A percentile compares a stretch with the other conserved stretches of the same genome.
These are phyloP conservation scores for Pelvicachromis taeniatus DNA, from an alignment of 2,113 vertebrate species.

Conservation along the genomic window DNA sequence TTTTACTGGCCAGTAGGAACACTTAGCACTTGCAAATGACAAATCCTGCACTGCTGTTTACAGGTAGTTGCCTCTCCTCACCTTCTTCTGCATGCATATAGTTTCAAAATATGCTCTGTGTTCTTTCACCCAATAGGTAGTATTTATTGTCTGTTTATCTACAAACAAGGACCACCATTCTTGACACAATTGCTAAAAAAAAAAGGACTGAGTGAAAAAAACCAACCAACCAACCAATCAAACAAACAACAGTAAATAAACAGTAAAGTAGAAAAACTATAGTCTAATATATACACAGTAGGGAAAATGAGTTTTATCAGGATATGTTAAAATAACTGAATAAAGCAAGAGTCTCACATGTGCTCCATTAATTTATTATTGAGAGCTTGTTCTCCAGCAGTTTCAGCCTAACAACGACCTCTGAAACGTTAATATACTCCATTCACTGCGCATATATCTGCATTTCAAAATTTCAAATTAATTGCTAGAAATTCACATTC, in stretches of 20 bases:
- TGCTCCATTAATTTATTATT: background rate
- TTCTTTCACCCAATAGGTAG: background rate
- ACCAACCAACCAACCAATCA: background rate
- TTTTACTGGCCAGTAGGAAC: background rate
- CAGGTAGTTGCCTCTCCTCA: background rate
- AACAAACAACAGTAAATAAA: background rate
- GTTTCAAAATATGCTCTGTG: background rate
- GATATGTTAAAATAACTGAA: background rate
- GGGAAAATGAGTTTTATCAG: background rate
- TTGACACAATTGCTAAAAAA: background rate
- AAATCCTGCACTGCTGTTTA: accelerated
- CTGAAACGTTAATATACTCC: background rate
- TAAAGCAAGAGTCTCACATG: background rate
- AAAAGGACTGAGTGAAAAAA: background rate
- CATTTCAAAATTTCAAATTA: background rate
- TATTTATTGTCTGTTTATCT: background rate
- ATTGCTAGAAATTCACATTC: background rate
- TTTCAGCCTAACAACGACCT: background rate
- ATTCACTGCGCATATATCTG: background rate
- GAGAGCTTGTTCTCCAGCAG: background rate
- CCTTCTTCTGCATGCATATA: background rate
- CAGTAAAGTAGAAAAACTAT: background rate
- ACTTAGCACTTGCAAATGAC: background rate
- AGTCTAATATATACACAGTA: background rate
- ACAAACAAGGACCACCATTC: background rate